Conservation (phyloP, 1,140 invertebrate species). For the Neelides sp. region DNA sequence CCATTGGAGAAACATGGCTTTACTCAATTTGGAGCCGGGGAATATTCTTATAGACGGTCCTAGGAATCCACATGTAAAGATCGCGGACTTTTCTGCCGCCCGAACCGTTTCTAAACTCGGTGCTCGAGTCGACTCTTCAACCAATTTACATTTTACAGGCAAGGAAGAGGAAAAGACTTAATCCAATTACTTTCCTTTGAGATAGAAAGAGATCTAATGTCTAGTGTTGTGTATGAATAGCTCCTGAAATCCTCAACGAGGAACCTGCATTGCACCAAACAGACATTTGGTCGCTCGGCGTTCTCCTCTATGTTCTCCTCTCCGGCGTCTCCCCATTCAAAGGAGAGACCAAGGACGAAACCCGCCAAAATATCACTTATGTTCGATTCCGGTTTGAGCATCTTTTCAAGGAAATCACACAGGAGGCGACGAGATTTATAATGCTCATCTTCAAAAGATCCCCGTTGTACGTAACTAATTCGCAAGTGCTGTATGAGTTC, state of each 20-base stretch:
- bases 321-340: constrained; percentile 87
- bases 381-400: constrained; percentile 89
- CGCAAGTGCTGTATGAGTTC: constrained; percentile 8
- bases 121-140: constrained; percentile 48
- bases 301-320: constrained; percentile 82
- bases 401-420: constrained; percentile 84
- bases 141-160: constrained; percentile 3
- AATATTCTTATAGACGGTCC: constrained; percentile 42
- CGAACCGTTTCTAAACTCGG: constrained; percentile 66
- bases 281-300: constrained; percentile 92
- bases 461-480: constrained; percentile 53
- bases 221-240: no score
- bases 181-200: constrained; percentile 19
- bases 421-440: constrained; percentile 85
- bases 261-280: constrained; percentile 72
- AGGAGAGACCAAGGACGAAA: constrained; percentile 67
- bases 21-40: constrained; percentile 88
- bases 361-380: constrained; percentile 77
- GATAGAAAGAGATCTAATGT: no score
- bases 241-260: constrained; percentile 83
- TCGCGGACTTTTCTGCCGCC: constrained; percentile 80
- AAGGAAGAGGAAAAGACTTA: no score
- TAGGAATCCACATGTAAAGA: constrained; percentile 56
- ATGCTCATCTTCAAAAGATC: constrained; percentile 89
- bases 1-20: constrained; percentile 80